Evolutionary conservation across 2,113 vertebrate species (phyloP).

Genomic region (Hemiscyllium ocellatum): DNA sequence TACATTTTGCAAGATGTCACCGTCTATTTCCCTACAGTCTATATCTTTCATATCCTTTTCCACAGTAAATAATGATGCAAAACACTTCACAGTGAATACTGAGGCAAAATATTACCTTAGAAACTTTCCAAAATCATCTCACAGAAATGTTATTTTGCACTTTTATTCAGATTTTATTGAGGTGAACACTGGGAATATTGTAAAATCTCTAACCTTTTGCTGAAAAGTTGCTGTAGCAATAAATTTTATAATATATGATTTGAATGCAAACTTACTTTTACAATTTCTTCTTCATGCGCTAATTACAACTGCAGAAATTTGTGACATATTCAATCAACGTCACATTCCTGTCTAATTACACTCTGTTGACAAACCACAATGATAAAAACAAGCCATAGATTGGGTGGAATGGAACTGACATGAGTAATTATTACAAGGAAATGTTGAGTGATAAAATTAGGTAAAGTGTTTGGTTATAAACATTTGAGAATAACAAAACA

Average conservation of each 20-base stretch:
- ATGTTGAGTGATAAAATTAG: not conserved
- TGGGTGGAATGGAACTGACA: not conserved
- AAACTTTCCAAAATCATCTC: not conserved
- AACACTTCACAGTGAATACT: no score
- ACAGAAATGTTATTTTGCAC: not conserved
- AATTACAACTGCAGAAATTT: not conserved
- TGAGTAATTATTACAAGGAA: not conserved
- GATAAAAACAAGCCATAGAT: not conserved
- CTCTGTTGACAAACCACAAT: not conserved
- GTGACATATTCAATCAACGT: not conserved
- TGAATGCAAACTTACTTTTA: not conserved
- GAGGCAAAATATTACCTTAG: not conserved
- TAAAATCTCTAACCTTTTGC: not conserved
- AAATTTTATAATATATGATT: not conserved
- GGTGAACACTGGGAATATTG: not conserved
- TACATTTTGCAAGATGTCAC: no score
- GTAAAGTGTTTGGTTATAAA: not conserved
- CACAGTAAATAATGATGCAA: no score
- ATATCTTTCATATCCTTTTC: no score
- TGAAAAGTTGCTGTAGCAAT: not conserved
- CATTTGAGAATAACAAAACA: not conserved
- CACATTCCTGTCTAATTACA: not conserved
- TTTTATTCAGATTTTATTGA: slow-evolving; percentile 14
- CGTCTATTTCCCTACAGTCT: no score
- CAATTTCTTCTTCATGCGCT: not conserved